Evolutionary conservation across 2,797 vertebrate genomes (phyloP), one percentile per base, ranked within the genome.

Genomic region (Poecilia picta): DNA sequence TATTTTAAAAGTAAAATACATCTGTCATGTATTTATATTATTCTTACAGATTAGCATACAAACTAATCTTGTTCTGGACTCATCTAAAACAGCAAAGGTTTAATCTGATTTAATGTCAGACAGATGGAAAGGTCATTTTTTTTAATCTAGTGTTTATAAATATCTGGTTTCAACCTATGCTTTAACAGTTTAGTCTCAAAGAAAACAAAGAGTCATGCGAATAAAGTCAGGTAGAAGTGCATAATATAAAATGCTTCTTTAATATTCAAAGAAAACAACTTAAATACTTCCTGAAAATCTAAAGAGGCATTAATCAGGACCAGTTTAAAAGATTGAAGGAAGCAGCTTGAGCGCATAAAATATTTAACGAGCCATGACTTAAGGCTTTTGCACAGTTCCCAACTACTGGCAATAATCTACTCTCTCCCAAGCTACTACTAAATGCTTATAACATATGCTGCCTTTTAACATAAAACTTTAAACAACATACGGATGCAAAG

Each of bases 401-500:
- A 68, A 41, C 64, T 41, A 41, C 25, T 28, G 43, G 13, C 13
- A 45, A 31, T 45, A 28, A 31, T 45, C 25, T 46, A 28, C 3
- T 15, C 68, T 46, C 43, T 72, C 43, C 68, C 41, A 45, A 46
- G 43, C 46, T 72, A 46, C 68, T 72, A 45, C 43, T 72, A 31
- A 46, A 55, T 8, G 10, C 36, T 68, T 36, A 18, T 8, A 64
- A 46, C 53, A 46, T 46, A 72, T 72, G 68, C 43, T 28, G 12
- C 68, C 12, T 72, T 41, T 72, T 72, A 72, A 8, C 68, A 55
- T 28, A 20, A 72, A 72, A 49, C 23, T 39, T 78, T 6, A 39
- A 66, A 75, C 49, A 71, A 43, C 76, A 76, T 57, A 46, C 28
- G 33, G 75, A 72, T 70, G 74, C 66, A 77, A 62, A 81, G 28